phyloP scores from a whole-genome alignment of 2,113 vertebrate genomes.

The Gavialis gangeticus region DNA sequence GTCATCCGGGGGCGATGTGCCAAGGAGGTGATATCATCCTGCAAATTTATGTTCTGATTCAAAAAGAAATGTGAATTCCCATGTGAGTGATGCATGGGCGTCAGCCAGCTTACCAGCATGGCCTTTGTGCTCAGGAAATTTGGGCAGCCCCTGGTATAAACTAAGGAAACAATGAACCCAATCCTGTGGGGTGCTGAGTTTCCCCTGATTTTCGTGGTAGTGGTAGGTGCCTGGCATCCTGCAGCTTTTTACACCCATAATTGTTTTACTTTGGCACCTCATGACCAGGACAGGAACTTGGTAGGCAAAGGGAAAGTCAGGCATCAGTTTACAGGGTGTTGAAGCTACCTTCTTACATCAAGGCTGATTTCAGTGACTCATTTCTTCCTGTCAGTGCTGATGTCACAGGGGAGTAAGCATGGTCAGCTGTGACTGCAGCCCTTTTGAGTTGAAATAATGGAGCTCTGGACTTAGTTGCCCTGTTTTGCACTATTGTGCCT shows the following conservation, averaged over 20 bases:
- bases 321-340: neutral
- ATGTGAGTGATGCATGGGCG: too few species aligned
- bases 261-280: neutral
- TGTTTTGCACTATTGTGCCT: slow-evolving; percentile 5
- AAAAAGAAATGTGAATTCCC: too few species aligned
- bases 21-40: neutral
- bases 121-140: neutral
- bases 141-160: neutral
- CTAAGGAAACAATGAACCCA: neutral
- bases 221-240: neutral
- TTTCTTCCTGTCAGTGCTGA: slow-evolving; percentile 47
- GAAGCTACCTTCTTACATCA: neutral
- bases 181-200: too few species aligned
- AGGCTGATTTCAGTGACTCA: neutral
- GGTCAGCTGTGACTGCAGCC: neutral
- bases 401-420: neutral
- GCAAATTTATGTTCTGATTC: neutral
- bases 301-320: neutral
- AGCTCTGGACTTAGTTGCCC: neutral
- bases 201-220: neutral
- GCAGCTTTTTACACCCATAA: neutral
- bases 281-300: neutral
- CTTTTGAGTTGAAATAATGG: neutral
- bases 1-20: neutral
- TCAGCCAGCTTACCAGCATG: too few species aligned